Evolutionary conservation across 2,113 vertebrate genomes (phyloP), one percentile per base, ranked within the genome.

Genomic region (Sebastes fasciatus): DNA sequence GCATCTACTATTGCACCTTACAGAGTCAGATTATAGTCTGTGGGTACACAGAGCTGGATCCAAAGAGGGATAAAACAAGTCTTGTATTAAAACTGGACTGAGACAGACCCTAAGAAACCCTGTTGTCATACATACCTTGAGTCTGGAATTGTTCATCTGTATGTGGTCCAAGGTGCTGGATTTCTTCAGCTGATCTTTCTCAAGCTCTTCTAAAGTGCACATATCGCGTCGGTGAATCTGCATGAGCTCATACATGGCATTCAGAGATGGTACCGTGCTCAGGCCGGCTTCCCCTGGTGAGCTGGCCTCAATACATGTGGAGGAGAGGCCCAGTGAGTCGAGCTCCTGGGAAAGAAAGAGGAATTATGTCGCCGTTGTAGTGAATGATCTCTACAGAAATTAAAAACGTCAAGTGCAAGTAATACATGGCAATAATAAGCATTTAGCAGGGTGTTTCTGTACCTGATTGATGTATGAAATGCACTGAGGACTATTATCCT

Each of bases 381-480:
- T 34, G 17, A 16, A 43, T 46, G 19, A 55, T 49, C 26, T 55
- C 17, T 7, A 49, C 4, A 64, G 48, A 60, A n/a, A 55, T 34
- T 8, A 19, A 5, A 72, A 72, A 51, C 0, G 1, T 45, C 58
- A 76, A 71, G 45, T 40, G 1, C 12, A 34, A 14, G 21, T 8
- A 49, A 49, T 16, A 13, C 0, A 60, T 40, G 2, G 10, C 3
- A 26, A 63, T 67, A 57, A 52, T 60, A 1, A 23, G 17, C 3
- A 72, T 65, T 61, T 8, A 14, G 60, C 1, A 16, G 8, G 6
- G 2, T 1, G 12, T 63, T 45, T 64, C 1, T 75, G 19, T 97
- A 98, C 98, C 97, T 96, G 96, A 85, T 97, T 96, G 86, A 99
- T 96, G 94, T 99, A 98, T 10, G 95, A 93, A 87, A 98, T 90